phyloP scores from a whole-genome alignment of 2,888 invertebrate genomes.

The Diloba caeruleocephala region DNA sequence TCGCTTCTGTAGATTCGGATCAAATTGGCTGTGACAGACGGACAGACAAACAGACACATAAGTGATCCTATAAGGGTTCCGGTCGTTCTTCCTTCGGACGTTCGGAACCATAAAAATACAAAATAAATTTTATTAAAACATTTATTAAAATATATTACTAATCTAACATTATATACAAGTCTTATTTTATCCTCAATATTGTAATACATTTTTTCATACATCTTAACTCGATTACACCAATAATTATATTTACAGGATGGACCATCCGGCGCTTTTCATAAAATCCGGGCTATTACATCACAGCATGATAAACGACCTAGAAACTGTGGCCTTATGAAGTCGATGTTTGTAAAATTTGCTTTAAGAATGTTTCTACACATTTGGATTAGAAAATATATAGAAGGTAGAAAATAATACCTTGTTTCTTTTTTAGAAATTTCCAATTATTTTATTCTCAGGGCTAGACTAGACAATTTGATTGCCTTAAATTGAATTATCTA shows the following conservation, averaged over 20 bases:
- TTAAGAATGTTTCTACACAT: not conserved
- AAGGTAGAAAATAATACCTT: no score
- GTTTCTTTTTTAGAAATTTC: no score
- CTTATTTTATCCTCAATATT: conserved; percentile 11
- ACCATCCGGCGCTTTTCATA: conserved; percentile 3
- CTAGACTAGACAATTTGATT: no score
- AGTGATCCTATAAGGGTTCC: no score
- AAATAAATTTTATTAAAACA: conserved; percentile 3
- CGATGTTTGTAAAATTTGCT: not conserved
- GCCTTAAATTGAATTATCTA: no score
- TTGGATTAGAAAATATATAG: no score
- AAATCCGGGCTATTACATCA: not conserved
- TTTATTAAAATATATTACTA: conserved; percentile 21
- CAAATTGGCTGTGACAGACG: no score
- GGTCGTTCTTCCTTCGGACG: no score
- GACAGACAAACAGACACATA: no score
- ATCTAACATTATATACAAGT: conserved; percentile 39
- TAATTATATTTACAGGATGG: conserved; percentile 13
- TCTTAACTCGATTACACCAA: conserved; percentile 2
- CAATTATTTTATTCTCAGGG: no score
- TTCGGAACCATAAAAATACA: no score
- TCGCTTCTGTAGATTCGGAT: no score
- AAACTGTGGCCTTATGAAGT: conserved; percentile 1
- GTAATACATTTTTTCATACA: conserved; percentile 23
- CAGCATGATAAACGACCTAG: not conserved